phyloP scores from a whole-genome alignment of 2,113 vertebrate genomes.

The Mesitornis unicolor region DNA sequence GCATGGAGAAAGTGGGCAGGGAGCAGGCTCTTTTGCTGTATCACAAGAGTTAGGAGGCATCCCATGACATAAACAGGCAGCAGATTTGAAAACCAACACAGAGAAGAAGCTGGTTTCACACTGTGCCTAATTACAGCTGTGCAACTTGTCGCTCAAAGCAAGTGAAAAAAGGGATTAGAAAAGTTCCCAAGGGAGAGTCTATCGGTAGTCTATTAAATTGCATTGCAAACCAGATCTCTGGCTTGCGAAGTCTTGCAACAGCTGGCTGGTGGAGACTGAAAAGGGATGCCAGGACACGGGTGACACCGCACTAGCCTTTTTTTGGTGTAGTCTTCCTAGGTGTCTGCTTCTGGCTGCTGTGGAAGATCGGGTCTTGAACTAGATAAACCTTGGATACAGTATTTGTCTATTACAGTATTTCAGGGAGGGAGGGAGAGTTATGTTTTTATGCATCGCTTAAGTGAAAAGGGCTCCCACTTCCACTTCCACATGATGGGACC shows the following conservation, averaged over 20 bases:
- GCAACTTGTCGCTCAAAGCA: constrained; percentile 1
- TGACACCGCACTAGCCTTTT: not conserved
- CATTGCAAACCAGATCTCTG: not conserved
- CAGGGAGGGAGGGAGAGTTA: not conserved
- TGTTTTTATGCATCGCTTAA: not conserved
- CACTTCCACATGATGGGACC: not conserved
- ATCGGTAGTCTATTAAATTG: not conserved
- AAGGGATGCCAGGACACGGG: not conserved
- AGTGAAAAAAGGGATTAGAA: not conserved
- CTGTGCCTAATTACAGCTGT: not conserved
- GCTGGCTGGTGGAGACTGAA: not conserved
- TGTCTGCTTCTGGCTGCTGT: not conserved
- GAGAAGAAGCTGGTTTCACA: not conserved
- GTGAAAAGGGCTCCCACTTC: not conserved
- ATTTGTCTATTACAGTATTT: not conserved
- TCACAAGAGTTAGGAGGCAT: not conserved
- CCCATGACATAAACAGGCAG: not conserved
- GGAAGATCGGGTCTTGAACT: not conserved
- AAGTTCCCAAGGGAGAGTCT: not conserved
- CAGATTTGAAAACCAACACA: not conserved
- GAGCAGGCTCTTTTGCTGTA: not conserved
- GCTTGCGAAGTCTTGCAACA: not conserved
- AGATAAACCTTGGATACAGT: not conserved
- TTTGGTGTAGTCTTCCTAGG: not conserved
- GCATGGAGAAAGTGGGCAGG: not conserved